Conservation (phyloP, 2,888 invertebrate genomes). For the Heteropelma amictum region DNA sequence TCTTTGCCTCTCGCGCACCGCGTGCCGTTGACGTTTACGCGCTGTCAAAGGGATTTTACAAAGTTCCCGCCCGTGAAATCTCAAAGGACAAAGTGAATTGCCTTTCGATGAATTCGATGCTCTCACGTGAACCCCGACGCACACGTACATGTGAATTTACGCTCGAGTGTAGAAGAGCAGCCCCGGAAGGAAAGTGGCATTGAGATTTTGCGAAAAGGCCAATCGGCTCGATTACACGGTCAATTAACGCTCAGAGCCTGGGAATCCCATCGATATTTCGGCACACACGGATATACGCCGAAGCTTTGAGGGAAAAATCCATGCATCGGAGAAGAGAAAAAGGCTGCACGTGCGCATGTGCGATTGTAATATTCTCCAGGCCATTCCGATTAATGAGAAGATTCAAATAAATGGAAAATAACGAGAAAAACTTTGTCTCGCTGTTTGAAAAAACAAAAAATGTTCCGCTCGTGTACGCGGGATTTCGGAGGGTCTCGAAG, state of each 20-base stretch:
- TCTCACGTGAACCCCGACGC: neutral
- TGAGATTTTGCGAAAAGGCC: constrained; percentile 37
- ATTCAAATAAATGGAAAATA: too few species aligned
- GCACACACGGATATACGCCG: neutral
- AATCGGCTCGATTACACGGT: constrained; percentile 49
- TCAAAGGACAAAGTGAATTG: constrained; percentile 51
- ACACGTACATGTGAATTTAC: too few species aligned
- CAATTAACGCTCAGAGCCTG: constrained; percentile 26
- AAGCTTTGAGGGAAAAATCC: too few species aligned
- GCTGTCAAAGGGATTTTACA: constrained; percentile 18
- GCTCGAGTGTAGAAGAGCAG: neutral
- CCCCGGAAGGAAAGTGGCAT: neutral
- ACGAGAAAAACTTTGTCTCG: neutral
- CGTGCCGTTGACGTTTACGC: constrained; percentile 8
- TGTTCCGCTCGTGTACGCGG: neutral
- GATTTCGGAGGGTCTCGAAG: too few species aligned
- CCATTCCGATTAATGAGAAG: too few species aligned
- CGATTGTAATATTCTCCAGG: too few species aligned
- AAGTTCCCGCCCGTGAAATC: constrained; percentile 31
- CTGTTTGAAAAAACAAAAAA: neutral
- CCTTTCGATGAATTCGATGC: constrained; percentile 47
- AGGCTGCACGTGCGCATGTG: neutral
- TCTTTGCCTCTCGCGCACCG: constrained; percentile 19
- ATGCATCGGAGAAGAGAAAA: neutral
- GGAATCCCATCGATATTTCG: neutral